Conservation (phyloP, 2,797 vertebrate species). For the Silurus lanzhouensis region DNA sequence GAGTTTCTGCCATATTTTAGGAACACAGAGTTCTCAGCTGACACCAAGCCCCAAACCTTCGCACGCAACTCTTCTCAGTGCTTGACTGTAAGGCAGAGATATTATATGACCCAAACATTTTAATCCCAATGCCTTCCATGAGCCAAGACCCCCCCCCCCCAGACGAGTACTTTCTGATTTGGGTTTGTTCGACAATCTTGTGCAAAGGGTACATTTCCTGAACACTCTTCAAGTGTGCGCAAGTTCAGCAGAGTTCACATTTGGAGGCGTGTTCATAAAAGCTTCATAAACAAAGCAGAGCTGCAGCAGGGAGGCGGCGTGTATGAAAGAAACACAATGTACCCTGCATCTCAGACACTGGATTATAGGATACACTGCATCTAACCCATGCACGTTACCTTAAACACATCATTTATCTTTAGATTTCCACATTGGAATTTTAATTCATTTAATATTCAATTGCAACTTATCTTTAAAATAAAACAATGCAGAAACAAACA, state of each 20-base stretch:
- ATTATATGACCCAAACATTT: background rate
- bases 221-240: too few species aligned
- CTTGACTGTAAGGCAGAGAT: too few species aligned
- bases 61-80: background rate
- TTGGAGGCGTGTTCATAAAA: constrained; percentile 1
- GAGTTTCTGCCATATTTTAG: constrained; percentile 19
- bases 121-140: background rate
- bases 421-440: background rate
- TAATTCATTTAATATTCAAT: background rate
- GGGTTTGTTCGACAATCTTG: background rate
- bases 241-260: background rate
- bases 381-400: too few species aligned
- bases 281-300: constrained; percentile 14
- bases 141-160: background rate
- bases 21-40: constrained; percentile 21
- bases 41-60: background rate
- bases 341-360: background rate
- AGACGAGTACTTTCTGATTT: background rate
- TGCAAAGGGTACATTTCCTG: background rate
- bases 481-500: background rate
- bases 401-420: too few species aligned
- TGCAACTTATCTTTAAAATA: background rate
- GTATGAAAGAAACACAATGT: constrained; percentile 21
- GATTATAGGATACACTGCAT: background rate
- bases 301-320: background rate